Evolutionary conservation across 2,113 vertebrate species (phyloP), one percentile per base, ranked within the genome.

Genomic region (Mesoclemmys tuberculata): DNA sequence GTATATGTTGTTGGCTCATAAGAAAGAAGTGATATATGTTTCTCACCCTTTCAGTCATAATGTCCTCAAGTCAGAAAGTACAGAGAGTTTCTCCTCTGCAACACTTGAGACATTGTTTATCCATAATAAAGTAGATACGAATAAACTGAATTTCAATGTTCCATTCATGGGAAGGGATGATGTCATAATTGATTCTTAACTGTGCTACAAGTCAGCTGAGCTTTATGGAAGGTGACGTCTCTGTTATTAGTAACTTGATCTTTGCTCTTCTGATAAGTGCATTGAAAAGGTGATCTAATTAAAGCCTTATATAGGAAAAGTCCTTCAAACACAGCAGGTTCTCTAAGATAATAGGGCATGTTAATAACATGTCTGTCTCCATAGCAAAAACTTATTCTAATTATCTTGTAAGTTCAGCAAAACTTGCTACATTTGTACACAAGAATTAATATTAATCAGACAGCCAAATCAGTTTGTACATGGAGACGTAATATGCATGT

Each of bases 161-260:
- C n/a, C 49, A 11, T n/a, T 46, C 26, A 27, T 68, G 44, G 48
- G 61, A 27, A 38, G 29, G 4, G 26, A 44, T 12, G n/a, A 44
- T 12, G n/a, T 27, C 68, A 46, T n/a, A 35, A 26, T 58, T 44
- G 14, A 77, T 49, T 27, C 77, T 54, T 10, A 38, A 48, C 41
- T 10, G 79, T 82, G 9, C 58, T 4, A 0, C 24, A 13, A 1
- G 0, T 1, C 9, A 82, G 1, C 0, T 3, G 51, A 80, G 71
- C 83, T 38, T 2, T 31, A 0, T 56, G 2, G 5, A 52, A 58
- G 68, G 44, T 49, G 0, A 5, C 12, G 51, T 27, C 22, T n/a
- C 3, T 27, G 51, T 31, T 14, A 31, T 8, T 3, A n/a, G 64
- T 24, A 54, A 0, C 1, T 10, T 71, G 27, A 90, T 55, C 75